These are phyloP conservation scores for Eonycteris spelaea DNA, from an alignment of 2,113 vertebrate species.

Conservation along the genomic window DNA sequence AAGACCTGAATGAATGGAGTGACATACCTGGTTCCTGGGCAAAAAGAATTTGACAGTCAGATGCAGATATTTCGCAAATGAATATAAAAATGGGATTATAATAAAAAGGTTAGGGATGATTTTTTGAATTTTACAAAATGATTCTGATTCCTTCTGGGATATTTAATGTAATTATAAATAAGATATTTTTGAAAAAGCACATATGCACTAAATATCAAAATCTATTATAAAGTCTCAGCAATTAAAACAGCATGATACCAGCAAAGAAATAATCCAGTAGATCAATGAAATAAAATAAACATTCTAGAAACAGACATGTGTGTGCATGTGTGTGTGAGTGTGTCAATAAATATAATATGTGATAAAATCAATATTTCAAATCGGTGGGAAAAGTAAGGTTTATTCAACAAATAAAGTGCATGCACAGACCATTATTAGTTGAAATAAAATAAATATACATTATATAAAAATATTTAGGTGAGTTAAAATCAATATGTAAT, in stretches of 20 bases:
- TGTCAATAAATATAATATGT: background rate
- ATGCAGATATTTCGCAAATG: background rate
- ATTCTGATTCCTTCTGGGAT: constrained; percentile 24
- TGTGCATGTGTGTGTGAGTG: too few species aligned
- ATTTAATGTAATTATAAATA: constrained; percentile 4
- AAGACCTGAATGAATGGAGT: background rate
- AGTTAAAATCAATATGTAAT: background rate
- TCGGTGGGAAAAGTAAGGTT: background rate
- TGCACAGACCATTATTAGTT: background rate
- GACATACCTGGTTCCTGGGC: background rate
- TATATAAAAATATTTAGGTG: background rate
- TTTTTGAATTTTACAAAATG: constrained; percentile 4
- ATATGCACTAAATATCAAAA: background rate
- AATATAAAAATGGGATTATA: constrained; percentile 15
- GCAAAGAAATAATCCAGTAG: background rate
- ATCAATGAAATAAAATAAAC: background rate
- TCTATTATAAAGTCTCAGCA: background rate
- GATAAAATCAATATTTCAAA: background rate
- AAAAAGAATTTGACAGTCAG: background rate
- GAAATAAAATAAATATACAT: background rate
- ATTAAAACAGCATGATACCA: background rate
- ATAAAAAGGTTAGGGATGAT: background rate
- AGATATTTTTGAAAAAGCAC: background rate
- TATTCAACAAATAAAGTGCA: background rate
- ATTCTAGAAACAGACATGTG: background rate